A percentile compares a stretch with the other conserved stretches of the same genome.
Conservation (phyloP, 2,797 vertebrate species). For the Halcyon chelicuti region DNA sequence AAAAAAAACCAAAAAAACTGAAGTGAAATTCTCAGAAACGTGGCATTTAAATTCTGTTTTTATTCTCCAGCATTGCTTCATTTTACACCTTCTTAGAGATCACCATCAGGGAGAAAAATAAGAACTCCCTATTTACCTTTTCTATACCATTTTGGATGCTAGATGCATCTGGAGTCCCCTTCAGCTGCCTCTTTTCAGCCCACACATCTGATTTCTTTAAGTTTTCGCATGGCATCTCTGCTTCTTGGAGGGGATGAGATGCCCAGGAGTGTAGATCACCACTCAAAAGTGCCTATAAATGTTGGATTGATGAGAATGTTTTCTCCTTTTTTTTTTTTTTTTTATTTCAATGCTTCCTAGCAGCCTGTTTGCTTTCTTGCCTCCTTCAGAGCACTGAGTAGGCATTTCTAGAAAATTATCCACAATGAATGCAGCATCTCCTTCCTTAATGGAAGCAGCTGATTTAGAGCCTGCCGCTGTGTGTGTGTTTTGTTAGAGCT, state of each 20-base stretch:
- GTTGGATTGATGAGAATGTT: not conserved
- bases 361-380: slow-evolving; percentile 18
- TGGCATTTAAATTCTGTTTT: not conserved
- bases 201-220: not conserved
- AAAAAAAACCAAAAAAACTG: too few relatives aligned
- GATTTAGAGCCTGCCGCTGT: slow-evolving; percentile 42
- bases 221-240: not conserved
- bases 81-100: not conserved
- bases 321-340: not conserved
- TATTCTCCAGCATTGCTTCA: not conserved
- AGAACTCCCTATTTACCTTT: not conserved
- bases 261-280: not conserved
- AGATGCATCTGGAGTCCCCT: not conserved
- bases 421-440: slow-evolving; percentile 30
- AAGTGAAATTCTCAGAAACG: not conserved
- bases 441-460: slow-evolving; percentile 50
- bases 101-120: not conserved
- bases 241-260: not conserved
- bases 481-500: slow-evolving; percentile 39
- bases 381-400: slow-evolving; percentile 46
- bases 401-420: slow-evolving; percentile 56
- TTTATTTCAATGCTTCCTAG: not conserved
- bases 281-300: not conserved
- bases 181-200: not conserved
- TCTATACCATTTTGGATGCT: not conserved